A percentile compares a stretch with the other conserved stretches of the same genome.
phyloP scores from a whole-genome alignment of 2,888 invertebrate genomes.

The Drosophila ezoana region DNA sequence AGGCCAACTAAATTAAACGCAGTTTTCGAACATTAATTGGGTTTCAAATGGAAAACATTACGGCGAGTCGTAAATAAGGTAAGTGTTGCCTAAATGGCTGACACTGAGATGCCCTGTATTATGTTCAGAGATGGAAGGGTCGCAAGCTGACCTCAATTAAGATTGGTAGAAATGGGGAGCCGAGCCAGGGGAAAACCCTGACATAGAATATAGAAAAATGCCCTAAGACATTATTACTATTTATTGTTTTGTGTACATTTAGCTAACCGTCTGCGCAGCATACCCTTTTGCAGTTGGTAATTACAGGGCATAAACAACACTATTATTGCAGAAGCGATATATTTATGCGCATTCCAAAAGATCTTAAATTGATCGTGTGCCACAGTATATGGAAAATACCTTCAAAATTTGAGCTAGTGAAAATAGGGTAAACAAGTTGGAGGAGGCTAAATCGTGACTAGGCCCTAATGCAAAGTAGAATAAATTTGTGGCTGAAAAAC shows the following conservation, averaged over 20 bases:
- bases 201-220: too few relatives aligned
- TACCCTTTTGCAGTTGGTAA: slow-evolving; percentile 9
- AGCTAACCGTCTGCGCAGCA: neutral
- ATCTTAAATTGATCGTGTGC: slow-evolving; percentile 22
- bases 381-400: slow-evolving; percentile 10
- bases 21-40: slow-evolving; percentile 18
- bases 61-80: slow-evolving; percentile 6
- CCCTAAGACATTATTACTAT: neutral
- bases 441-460: slow-evolving; percentile 26
- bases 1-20: slow-evolving; percentile 5
- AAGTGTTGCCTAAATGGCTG: neutral
- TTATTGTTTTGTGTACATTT: neutral
- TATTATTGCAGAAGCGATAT: slow-evolving; percentile 28
- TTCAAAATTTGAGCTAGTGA: neutral
- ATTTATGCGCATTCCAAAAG: slow-evolving; percentile 40
- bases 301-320: slow-evolving; percentile 12
- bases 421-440: slow-evolving; percentile 12
- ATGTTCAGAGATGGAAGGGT: neutral
- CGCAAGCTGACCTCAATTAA: too few relatives aligned
- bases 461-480: neutral
- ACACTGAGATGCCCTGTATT: neutral
- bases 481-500: neutral
- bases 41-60: slow-evolving; percentile 19
- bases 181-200: too few relatives aligned
- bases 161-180: too few relatives aligned